Evolutionary conservation across 2,113 vertebrate species (phyloP).

Genomic region (Numida meleagris): DNA sequence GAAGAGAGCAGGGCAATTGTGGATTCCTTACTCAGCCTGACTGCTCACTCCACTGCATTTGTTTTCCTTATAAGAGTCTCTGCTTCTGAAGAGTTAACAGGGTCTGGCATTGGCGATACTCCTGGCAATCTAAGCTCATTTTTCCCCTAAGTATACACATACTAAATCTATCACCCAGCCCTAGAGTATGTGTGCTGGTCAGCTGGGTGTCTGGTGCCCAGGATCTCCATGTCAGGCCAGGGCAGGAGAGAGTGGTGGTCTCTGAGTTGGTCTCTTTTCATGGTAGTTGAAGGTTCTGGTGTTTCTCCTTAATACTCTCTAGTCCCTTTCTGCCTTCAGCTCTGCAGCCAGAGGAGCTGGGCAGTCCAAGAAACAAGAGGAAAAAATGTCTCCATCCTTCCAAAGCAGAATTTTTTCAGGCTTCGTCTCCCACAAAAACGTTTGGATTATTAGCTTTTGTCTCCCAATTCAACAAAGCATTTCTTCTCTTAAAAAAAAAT

Average conservation of each 20-base stretch:
- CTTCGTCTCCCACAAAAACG: constrained; percentile 34
- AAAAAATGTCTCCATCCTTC: not conserved
- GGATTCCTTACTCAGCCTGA: not conserved
- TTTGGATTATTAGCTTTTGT: constrained; percentile 35
- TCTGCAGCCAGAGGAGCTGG: not conserved
- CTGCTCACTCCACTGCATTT: accelerated
- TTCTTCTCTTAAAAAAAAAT: not conserved
- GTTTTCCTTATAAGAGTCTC: not conserved
- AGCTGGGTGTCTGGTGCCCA: not conserved
- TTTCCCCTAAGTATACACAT: not conserved
- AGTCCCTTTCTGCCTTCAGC: not conserved
- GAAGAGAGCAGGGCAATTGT: not conserved
- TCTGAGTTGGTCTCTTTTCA: accelerated
- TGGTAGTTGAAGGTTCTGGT: not conserved
- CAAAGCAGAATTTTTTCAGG: not conserved
- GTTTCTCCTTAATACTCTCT: not conserved
- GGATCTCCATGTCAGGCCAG: not conserved
- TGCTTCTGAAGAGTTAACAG: not conserved
- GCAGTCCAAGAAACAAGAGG: not conserved
- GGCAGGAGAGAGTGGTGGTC: accelerated
- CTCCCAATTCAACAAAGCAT: not conserved
- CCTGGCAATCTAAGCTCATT: not conserved
- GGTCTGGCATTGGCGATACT: not conserved
- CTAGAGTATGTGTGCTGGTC: not conserved
- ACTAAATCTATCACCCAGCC: not conserved